phyloP scores from a whole-genome alignment of 2,888 invertebrate genomes.

The Calameuta filiformis region DNA sequence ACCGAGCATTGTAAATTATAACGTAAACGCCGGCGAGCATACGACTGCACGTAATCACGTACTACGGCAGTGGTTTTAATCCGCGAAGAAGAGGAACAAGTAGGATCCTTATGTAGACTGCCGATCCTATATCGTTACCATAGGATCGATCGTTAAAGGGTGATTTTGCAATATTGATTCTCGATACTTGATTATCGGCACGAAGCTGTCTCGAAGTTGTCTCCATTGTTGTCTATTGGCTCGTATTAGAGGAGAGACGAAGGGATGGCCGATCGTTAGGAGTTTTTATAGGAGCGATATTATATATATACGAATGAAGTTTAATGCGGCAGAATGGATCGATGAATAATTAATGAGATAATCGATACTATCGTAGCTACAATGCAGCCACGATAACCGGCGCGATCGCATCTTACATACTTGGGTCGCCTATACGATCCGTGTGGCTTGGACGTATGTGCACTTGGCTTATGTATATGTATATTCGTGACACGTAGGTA shows the following conservation, averaged over 20 bases:
- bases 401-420: neutral
- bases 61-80: neutral
- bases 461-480: neutral
- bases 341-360: slow-evolving; percentile 25
- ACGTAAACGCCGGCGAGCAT: neutral
- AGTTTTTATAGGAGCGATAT: neutral
- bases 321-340: slow-evolving; percentile 14
- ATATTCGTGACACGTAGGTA: neutral
- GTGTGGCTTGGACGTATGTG: neutral
- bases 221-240: neutral
- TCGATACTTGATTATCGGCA: neutral
- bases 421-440: neutral
- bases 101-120: neutral
- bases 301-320: slow-evolving; percentile 16
- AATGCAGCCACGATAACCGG: slow-evolving; percentile 16
- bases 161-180: neutral
- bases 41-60: neutral
- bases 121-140: neutral
- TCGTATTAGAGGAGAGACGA: slow-evolving; percentile 4
- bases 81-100: neutral
- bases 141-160: neutral
- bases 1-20: neutral
- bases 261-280: slow-evolving; percentile 6
- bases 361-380: slow-evolving; percentile 22
- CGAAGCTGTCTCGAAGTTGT: neutral